These are phyloP conservation scores for Hydrolagus affinis DNA, from an alignment of 2,113 vertebrate species.

Conservation along the genomic window DNA sequence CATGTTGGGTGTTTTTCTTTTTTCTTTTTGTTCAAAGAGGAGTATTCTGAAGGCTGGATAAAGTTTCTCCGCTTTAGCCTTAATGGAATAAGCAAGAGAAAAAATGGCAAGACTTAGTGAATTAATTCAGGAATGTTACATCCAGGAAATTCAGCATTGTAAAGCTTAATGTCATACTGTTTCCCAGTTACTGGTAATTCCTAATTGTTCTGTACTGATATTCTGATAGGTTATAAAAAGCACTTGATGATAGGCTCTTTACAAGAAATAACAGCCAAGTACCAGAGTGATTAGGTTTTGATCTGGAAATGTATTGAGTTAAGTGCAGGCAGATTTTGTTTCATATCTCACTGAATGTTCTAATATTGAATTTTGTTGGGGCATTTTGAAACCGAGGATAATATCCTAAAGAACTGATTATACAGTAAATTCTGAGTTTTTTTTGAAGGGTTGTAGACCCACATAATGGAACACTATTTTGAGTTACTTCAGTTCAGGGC, in stretches of 20 bases:
- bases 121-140: neutral
- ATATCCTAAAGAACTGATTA: constrained; percentile 12
- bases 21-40: neutral
- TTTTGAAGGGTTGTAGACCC: constrained; percentile 5
- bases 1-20: neutral
- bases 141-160: neutral
- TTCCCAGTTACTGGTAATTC: too few species aligned
- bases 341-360: neutral
- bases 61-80: neutral
- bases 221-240: neutral
- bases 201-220: neutral
- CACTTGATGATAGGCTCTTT: neutral
- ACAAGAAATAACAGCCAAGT: neutral
- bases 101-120: neutral
- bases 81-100: neutral
- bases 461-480: constrained; percentile 12
- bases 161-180: neutral
- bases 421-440: neutral
- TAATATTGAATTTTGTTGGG: neutral
- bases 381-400: neutral
- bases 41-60: neutral
- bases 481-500: constrained; percentile 17
- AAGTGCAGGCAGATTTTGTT: neutral
- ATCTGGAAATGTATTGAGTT: constrained; percentile 9
- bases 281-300: neutral